Base-by-base conservation (phyloP, 1,140 invertebrate species). In the Papilio xuthus region DNA sequence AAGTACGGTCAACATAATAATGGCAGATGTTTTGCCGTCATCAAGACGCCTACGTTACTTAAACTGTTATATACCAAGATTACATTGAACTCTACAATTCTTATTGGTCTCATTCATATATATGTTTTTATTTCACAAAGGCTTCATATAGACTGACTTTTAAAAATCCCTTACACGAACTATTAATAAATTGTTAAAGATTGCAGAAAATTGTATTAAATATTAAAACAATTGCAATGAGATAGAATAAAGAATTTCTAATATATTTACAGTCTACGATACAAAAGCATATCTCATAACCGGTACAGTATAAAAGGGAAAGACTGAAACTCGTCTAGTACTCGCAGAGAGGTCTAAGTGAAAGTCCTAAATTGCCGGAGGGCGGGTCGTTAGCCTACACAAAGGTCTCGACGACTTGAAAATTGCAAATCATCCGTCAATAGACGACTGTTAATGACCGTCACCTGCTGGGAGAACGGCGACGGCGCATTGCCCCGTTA, bases 351-450 rank as follows among this genome's bases (percentile, higher is more conserved):
- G 20, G 23, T 69, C 71, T 73, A 79, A 84, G 90, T 88, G 91
- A 92, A 93, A 92, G 81, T 84, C 86, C 86, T 91, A 89, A 88
- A 91, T 90, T 86, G 84, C 88, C 86, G 81, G 80, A 74, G 84
- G 86, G 83, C 82, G 79, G 82, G 79, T 81, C 72, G 82, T 82
- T 80, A 81, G 78, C 70, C 78, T 78, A 47, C 77, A 67, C 83
- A 82, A 84, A 88, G 81, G 84, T 50, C 41, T 73, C 79, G 67
- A 81, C 78, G 81, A 79, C 81, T 83, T 78, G 78, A 79, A 86
- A 86, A 85, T 86, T 83, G 87, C 86, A 85, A 87, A 89, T 90
- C 86, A 88, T 89, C 82, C 81, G 78, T 86, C 85, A 85, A 85
- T 86, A 44, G 71, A 73, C 41, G 41, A 47, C 41, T 42, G 71